Evolutionary conservation across 2,113 vertebrate species (phyloP), one percentile per base, ranked within the genome.

Genomic region (Semicossyphus pulcher): DNA sequence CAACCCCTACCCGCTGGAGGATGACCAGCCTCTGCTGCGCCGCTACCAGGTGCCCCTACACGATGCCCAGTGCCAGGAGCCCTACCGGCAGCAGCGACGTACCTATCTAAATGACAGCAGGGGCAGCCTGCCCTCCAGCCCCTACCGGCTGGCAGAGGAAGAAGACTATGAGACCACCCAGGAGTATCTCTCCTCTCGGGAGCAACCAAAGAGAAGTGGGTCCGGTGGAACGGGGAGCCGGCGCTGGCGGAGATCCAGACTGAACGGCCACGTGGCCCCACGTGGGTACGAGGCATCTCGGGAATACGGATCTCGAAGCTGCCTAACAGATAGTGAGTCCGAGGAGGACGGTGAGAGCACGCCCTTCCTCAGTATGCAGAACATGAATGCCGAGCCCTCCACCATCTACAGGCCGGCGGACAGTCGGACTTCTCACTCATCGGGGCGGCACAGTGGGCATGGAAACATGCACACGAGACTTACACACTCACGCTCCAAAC

Each of bases 91-190:
- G 89, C 92, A 94, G 93, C 96, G 96, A 76, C 94, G 95, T 79
- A 95, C 93, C 91, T 97, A 96, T 92, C 94, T 96, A 45, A 94
- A 95, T 0, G 95, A 97, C 93, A 98, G 96, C 93, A 93, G 96
- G 78, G 96, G 97, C 76, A 98, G 96, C 91, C 94, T 98, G 85
- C 96, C 97, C 47, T 95, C 96, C 91, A 99, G 97, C 92, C 97
- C 96, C 65, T 96, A 95, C 92, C 94, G 95, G 89, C 95, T 95
- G 93, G 95, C 95, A 0, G 95, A 96, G 91, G 96, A 99, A 2
- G 97, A 99, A 36, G 97, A 98, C 86, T 99, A 99, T 14, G 97
- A 98, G 92, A 99, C 96, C 41, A 99, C 97, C 36, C 97, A 99
- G 91, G 97, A 99, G 95, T 97, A 97, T 66, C 92, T 96, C 87